These are phyloP conservation scores for Steromphala cineraria DNA, from an alignment of 2,888 invertebrate genomes.

Conservation along the genomic window DNA sequence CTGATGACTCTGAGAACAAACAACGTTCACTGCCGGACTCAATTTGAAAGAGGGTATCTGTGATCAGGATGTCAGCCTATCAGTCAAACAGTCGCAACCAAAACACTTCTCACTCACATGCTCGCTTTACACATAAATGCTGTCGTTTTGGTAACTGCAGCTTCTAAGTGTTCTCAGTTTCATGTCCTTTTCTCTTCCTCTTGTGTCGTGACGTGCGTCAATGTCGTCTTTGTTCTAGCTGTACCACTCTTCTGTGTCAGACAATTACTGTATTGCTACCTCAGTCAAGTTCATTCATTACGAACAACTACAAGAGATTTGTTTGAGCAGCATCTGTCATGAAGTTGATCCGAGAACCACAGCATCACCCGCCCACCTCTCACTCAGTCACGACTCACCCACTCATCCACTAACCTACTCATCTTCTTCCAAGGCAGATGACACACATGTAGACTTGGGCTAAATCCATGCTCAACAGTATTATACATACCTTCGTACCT, in stretches of 20 bases:
- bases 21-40: too few species aligned
- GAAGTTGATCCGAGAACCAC: not conserved
- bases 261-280: slow-evolving; percentile 21
- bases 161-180: not conserved
- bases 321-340: not conserved
- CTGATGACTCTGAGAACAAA: too few species aligned
- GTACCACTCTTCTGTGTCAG: not conserved
- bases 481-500: not conserved
- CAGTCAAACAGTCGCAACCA: too few species aligned
- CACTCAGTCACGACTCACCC: not conserved
- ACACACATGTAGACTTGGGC: not conserved
- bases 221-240: not conserved
- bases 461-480: slow-evolving; percentile 20
- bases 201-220: not conserved
- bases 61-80: too few species aligned
- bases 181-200: slow-evolving; percentile 4
- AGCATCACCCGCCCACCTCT: not conserved
- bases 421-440: slow-evolving; percentile 6
- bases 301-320: slow-evolving; percentile 8
- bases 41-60: too few species aligned
- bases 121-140: too few species aligned
- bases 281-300: slow-evolving; percentile 11
- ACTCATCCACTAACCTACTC: not conserved
- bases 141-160: not conserved
- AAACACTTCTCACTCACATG: too few species aligned